phyloP scores from a whole-genome alignment of 2,888 invertebrate species.

The Anthrax anthrax region DNA sequence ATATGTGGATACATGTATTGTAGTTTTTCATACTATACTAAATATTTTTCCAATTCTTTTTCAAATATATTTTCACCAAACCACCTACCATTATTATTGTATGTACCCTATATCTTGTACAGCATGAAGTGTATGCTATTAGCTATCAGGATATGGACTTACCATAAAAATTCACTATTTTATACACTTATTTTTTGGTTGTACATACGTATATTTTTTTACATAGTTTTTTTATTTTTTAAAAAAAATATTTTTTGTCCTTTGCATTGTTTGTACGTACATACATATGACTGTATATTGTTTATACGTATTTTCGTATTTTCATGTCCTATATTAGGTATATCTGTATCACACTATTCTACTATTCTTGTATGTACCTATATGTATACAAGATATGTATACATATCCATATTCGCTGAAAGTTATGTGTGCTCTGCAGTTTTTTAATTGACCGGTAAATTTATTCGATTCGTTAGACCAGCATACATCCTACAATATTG shows the following conservation, averaged over 20 bases:
- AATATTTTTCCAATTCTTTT: not conserved
- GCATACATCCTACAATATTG: conserved; percentile 6
- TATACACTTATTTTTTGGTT: no score
- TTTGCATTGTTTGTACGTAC: not conserved
- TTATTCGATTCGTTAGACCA: conserved; percentile 34
- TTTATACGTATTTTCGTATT: no score
- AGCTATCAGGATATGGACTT: not conserved
- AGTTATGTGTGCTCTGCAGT: conserved; percentile 26
- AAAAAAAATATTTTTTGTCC: no score
- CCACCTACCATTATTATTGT: not conserved
- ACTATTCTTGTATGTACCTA: no score
- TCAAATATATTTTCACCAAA: not conserved
- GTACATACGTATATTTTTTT: no score
- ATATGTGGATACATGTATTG: no score
- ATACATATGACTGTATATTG: no score
- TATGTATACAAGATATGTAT: no score
- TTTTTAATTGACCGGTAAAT: conserved; percentile 36
- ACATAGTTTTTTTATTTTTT: not conserved
- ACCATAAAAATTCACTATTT: conserved; percentile 3
- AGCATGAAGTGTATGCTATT: not conserved
- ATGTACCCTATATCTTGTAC: not conserved
- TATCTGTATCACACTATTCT: no score
- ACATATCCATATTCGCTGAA: not conserved
- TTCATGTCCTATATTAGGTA: no score
- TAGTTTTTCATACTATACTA: no score